These are phyloP conservation scores for Zapornia atra DNA, from an alignment of 2,113 vertebrate species.

Conservation along the genomic window DNA sequence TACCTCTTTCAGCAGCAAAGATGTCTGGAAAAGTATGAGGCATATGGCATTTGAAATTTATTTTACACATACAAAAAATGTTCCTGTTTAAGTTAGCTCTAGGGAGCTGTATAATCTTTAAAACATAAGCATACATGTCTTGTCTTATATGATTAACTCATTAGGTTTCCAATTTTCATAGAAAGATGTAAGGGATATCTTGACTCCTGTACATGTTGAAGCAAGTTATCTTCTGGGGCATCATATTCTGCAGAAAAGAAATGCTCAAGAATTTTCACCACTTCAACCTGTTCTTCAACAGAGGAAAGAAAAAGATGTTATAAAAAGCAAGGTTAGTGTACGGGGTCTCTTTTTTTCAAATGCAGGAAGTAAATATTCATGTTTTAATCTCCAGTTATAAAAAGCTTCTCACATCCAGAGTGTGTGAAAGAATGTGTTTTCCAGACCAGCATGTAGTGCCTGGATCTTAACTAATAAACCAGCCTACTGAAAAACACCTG, in stretches of 20 bases:
- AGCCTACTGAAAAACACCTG: neutral
- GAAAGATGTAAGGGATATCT: conserved; percentile 92
- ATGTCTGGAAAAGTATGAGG: neutral
- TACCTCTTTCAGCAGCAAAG: neutral
- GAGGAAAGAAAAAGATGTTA: conserved; percentile 73
- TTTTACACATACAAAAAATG: neutral
- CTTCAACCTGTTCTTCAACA: conserved; percentile 90
- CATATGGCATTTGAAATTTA: neutral
- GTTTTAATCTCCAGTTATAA: neutral
- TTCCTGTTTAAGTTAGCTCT: neutral
- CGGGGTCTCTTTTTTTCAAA: neutral
- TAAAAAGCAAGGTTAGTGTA: conserved; percentile 83
- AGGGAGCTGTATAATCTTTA: conserved; percentile 25
- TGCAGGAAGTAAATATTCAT: neutral
- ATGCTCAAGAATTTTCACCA: conserved; percentile 72
- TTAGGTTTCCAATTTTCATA: conserved; percentile 76
- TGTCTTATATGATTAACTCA: conserved; percentile 62
- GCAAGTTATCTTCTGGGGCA: conserved; percentile 83
- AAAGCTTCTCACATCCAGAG: neutral
- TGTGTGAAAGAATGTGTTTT: neutral
- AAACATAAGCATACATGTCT: conserved; percentile 37
- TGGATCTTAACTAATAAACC: neutral
- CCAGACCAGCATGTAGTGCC: neutral
- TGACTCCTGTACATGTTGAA: conserved; percentile 86
- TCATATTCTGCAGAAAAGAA: conserved; percentile 64